Percentiles rank a stretch among this genome's conserved stretches.
phyloP scores from a whole-genome alignment of 92 coral and sea anemone genomes.

The Anthopleura xanthogrammica region DNA sequence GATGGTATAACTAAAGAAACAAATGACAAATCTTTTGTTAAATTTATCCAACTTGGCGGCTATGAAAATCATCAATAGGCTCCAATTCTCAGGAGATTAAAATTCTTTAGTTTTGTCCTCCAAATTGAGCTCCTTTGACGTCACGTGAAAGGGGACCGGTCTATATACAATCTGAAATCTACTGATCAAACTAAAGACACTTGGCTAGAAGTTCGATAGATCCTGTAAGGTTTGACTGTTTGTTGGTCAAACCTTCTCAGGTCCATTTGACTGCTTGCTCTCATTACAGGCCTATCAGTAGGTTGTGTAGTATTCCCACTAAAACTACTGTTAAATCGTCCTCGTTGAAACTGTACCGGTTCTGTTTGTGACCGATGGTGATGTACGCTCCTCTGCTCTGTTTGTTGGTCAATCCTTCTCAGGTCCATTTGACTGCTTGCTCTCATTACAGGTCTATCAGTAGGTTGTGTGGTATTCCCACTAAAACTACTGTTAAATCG shows the following conservation, averaged over 20 bases:
- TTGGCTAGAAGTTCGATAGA: slow-evolving; percentile 61
- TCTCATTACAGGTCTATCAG: slow-evolving; percentile 11
- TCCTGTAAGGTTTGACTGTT: slow-evolving; percentile 26
- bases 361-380: slow-evolving; percentile 1
- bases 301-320: not conserved
- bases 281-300: slow-evolving; percentile 3
- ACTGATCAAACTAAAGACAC: slow-evolving; percentile 52
- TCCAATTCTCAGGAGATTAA: no score
- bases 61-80: no score
- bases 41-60: not conserved
- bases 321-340: slow-evolving; percentile 25
- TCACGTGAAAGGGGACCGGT: no score
- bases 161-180: not conserved
- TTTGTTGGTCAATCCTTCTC: slow-evolving; percentile 31
- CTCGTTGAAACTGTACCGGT: not conserved
- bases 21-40: no score
- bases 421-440: slow-evolving; percentile 48
- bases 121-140: no score
- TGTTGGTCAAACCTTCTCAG: slow-evolving; percentile 37
- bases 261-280: slow-evolving; percentile 44
- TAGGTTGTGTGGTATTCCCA: not conserved
- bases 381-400: not conserved
- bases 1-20: no score
- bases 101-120: no score
- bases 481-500: slow-evolving; percentile 22